Base-by-base conservation (phyloP, 2,113 vertebrate species). In the Hiodon tergisus region DNA sequence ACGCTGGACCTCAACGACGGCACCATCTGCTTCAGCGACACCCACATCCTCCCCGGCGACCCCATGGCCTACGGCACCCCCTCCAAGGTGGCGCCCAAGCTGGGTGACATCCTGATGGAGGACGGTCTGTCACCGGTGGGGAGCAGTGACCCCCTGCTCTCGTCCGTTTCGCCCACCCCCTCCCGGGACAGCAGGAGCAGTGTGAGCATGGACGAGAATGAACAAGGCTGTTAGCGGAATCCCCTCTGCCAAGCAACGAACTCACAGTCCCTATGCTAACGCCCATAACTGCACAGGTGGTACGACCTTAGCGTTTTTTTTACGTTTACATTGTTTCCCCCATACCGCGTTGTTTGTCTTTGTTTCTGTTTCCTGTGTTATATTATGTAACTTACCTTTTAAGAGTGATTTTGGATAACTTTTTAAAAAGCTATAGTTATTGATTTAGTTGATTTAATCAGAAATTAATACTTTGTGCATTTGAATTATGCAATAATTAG, bases 151-250 rank as follows among this genome's bases (percentile, higher is more conserved):
- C 94, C 94, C 0, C 87, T 96, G 47, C 93, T 98, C 53, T 96
- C 94, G 0, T 96, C 95, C 0, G 86, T 96, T 75, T 98, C 97
- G 47, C 94, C 96, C 0, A 93, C 93, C 51, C 87, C 93, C 31
- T 98, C 97, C 0, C 94, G 94, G 86, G 91, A 94, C 13, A 97
- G 94, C 90, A 98, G 95, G 83, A 97, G 95, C 91, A 98, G 96
- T 1, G 82, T 98, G 73, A 98, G 94, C 91, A 96, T 97, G 95
- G 96, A 98, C 79, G 97, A 98, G 68, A 92, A 93, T 0, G 94
- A 98, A 69, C 92, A 93, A 14, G 83, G 88, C 76, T 99, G 96
- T 94, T 98, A 98, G 95, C 93, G 73, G 2, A 31, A 31, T 31
- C 77, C 79, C 77, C 69, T 82, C 77, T 79, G 81, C 16, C 6